Conservation (phyloP, 2,113 vertebrate species). For the Ginglymostoma cirratum region DNA sequence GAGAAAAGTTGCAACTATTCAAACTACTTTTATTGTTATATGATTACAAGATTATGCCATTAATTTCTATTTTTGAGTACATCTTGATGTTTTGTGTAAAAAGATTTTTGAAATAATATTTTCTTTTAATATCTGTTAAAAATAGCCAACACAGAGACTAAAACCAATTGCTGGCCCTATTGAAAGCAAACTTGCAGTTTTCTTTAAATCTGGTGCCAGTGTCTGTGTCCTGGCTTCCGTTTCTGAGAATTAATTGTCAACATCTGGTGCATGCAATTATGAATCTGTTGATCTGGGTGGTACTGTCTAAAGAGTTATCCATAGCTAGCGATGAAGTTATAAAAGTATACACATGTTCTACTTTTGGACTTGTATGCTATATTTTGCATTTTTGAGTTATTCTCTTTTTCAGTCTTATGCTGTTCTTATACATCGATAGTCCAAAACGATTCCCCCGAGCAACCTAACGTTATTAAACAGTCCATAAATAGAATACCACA, state of each 20-base stretch:
- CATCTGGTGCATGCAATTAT: not conserved
- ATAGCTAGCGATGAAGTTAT: not conserved
- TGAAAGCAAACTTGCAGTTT: not conserved
- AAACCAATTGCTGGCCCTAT: not conserved
- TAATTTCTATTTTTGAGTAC: not conserved
- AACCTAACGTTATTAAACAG: not conserved
- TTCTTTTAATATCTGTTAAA: not conserved
- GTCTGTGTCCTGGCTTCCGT: not conserved
- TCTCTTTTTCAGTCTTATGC: not conserved
- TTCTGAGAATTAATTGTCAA: not conserved
- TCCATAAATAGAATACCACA: constrained; percentile 4
- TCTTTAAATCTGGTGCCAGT: not conserved
- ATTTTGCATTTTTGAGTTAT: not conserved
- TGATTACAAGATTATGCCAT: not conserved
- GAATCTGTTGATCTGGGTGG: not conserved
- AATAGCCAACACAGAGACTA: not conserved
- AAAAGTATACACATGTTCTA: not conserved
- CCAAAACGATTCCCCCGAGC: not conserved
- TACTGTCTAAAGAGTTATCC: not conserved
- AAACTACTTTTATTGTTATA: not conserved
- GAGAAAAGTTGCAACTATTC: not conserved
- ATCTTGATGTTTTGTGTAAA: not conserved
- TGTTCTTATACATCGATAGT: not conserved
- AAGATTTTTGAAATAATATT: not conserved
- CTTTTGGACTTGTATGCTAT: not conserved